Base-by-base conservation (phyloP, 1,140 invertebrate species). In the Caerostris extrusa region DNA sequence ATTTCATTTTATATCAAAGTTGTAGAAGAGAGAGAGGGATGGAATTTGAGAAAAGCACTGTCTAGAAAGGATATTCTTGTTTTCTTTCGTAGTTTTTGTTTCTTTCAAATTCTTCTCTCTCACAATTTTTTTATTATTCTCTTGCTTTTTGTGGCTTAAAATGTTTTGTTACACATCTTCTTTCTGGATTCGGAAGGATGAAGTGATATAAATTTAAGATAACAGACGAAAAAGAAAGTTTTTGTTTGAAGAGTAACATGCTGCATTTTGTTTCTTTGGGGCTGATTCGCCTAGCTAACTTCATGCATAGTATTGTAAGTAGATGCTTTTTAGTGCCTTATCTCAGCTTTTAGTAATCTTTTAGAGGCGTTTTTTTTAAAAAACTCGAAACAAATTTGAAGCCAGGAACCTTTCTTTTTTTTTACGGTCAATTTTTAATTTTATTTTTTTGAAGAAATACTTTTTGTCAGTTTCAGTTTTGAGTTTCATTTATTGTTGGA, bases 41-140 rank as follows among this genome's bases (percentile, higher is more conserved):
- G 67, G 67, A 69, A 69, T 69, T 69, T 69, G 67, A 69, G 67
- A 8, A 71, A 71, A 71, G 67, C 34, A 71, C n/a, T 71, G 6
- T 7, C 19, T 7, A 4, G n/a, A 34, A 34, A 34, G 6, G n/a
- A 19, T 34, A 19, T 71, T 71, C n/a, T 3, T 50, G 67, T 19
- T 5, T 69, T 34, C 8, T 34, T 71, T 71, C 19, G 5, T 8
- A 8, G 2, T 34, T 34, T 71, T 71, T 34, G 34, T 34, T 34
- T 34, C 34, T 34, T 34, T 34, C 34, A 34, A 34, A 34, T 34
- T 34, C 34, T 34, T 34, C 34, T 34, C 34, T 34, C 34, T 34
- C 0, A 34, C 34, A 0, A 0, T 34, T 19, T 19, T 8, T 8
- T 71, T 50, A 6, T 3, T 3, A 7, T 71, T 8, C 1, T 7